Evolutionary conservation across 2,113 vertebrate genomes (phyloP).

Genomic region (Nycticebus coucang): DNA sequence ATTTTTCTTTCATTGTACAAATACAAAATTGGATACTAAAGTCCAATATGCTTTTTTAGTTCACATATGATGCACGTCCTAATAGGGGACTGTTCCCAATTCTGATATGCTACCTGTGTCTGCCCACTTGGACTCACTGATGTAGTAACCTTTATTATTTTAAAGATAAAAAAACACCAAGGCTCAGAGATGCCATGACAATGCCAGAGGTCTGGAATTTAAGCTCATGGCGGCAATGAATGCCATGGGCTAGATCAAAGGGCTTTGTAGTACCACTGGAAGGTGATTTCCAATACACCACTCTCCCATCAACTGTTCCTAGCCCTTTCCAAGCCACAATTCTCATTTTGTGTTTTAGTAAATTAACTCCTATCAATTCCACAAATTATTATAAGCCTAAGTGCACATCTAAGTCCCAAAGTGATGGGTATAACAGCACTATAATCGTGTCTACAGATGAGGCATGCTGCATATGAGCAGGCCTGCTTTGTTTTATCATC

Average conservation of each 20-base stretch:
- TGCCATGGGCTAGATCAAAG: background rate
- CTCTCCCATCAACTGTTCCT: background rate
- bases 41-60: background rate
- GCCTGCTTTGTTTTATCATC: background rate
- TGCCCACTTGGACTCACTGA: background rate
- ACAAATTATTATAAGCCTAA: background rate
- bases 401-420: background rate
- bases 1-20: constrained; percentile 13
- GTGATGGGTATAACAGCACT: background rate
- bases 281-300: background rate
- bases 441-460: background rate
- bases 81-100: background rate
- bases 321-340: background rate
- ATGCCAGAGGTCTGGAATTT: background rate
- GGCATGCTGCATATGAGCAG: background rate
- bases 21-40: constrained; percentile 35
- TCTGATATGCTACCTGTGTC: background rate
- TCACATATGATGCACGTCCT: background rate
- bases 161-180: constrained; percentile 34
- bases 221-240: background rate
- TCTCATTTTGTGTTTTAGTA: constrained; percentile 26
- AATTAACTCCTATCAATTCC: background rate
- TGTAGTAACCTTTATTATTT: background rate
- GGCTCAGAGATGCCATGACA: background rate
- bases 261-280: background rate